Base-by-base conservation (phyloP, 1,140 invertebrate species). In the Brachionus manjavacas region DNA sequence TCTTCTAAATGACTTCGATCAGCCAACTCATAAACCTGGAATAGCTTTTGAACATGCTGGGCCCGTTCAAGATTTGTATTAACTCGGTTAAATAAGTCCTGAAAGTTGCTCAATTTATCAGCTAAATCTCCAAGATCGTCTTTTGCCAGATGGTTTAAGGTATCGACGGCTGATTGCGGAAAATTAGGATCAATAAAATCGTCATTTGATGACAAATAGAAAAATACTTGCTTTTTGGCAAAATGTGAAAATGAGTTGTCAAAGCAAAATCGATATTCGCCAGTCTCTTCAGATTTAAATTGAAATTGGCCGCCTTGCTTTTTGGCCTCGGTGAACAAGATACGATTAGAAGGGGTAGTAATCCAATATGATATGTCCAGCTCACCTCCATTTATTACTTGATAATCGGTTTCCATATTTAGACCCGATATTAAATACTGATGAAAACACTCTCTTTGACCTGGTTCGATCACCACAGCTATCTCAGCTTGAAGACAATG, bases 161-260 rank as follows among this genome's bases (percentile, higher is more conserved):
- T 85, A 35, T 85, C 85, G 14, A 72, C 68, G 12, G 68, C 35
- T 41, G 68, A 72, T 72, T 72, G 68, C 91, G 90, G 74, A 91
- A 89, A 55, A 3, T 91, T 91, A 39, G 92, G 91, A 6, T 91
- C 90, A 16, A 91, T 90, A 60, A 92, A 91, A 52, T 91, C 90
- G 81, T 87, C 90, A 84, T 94, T 92, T 39, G 94, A 91, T 84
- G 93, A 90, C 3, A 95, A 87, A 87, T 94, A 94, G 87, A 95
- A 94, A 87, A 94, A 95, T 0, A 95, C 93, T 25, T 93, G 92
- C 88, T 95, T 95, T 9, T 91, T 89, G 85, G 93, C 93, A 87
- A 94, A 94, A 11, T 92, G 91, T 86, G 93, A 94, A 87, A 94
- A 94, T 3, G 91, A 92, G 87, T 95, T 95, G 87, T 95, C 94